A percentile compares a stretch with the other conserved stretches of the same genome.
phyloP scores from a whole-genome alignment of 2,888 invertebrate genomes.

The Arctia plantaginis region DNA sequence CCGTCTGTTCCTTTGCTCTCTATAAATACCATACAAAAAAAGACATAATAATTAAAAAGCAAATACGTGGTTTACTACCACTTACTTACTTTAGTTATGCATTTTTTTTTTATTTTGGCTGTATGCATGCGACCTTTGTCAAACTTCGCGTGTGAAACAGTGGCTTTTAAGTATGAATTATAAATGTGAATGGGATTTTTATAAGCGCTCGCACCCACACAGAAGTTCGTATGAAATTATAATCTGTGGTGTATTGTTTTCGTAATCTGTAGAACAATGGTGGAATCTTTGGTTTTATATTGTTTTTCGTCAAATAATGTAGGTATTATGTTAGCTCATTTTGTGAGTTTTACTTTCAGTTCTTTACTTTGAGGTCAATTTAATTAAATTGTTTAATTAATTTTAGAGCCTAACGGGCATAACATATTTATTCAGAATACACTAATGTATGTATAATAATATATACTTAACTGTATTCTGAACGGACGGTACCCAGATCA shows the following conservation, averaged over 20 bases:
- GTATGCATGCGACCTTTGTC: conserved; percentile 47
- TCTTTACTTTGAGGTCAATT: background rate
- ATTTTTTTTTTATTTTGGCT: conserved; percentile 27
- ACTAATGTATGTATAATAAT: too few relatives aligned
- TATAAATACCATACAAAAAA: too few relatives aligned
- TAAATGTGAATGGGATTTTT: conserved; percentile 49
- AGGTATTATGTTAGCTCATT: background rate
- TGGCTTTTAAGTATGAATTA: conserved; percentile 45
- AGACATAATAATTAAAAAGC: background rate
- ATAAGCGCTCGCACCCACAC: conserved; percentile 29
- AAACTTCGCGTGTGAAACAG: conserved; percentile 39
- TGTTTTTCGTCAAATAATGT: background rate
- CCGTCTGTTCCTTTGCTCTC: too few relatives aligned
- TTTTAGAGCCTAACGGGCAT: background rate
- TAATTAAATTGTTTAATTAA: background rate
- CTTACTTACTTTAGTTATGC: too few relatives aligned
- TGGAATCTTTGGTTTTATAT: conserved; percentile 23
- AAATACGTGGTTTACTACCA: background rate
- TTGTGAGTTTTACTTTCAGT: conserved; percentile 14
- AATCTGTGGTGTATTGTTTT: conserved; percentile 41
- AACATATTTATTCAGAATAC: too few relatives aligned
- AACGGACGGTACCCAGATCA: too few relatives aligned
- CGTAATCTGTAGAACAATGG: conserved; percentile 45
- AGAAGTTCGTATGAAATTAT: conserved; percentile 22
- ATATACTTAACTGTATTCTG: too few relatives aligned